These are phyloP conservation scores for Acromyrmex charruanus DNA, from an alignment of 1,140 invertebrate genomes.

Conservation along the genomic window DNA sequence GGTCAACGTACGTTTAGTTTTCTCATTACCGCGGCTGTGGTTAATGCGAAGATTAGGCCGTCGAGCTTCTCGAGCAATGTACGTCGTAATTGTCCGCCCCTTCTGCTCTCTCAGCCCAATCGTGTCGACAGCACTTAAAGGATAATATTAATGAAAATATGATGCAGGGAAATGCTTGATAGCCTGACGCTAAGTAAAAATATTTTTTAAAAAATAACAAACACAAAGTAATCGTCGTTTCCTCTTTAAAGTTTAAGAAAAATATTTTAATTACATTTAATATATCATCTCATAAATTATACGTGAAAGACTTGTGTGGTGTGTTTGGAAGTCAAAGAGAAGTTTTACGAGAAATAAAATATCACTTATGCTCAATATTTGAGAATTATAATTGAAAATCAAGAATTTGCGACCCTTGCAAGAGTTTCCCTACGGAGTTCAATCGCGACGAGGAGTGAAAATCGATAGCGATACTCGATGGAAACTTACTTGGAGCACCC, in stretches of 20 bases:
- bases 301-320: neutral
- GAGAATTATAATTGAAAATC: constrained; percentile 42
- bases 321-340: neutral
- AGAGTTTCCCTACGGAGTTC: constrained; percentile 8
- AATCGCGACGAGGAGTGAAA: constrained; percentile 21
- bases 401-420: neutral
- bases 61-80: constrained; percentile 37
- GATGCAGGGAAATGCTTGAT: neutral
- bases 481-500: neutral
- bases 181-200: neutral
- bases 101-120: constrained; percentile 7
- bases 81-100: constrained; percentile 36
- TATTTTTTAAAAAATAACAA: neutral
- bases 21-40: constrained; percentile 57
- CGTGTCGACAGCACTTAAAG: constrained; percentile 13
- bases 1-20: constrained; percentile 53
- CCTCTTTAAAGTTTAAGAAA: neutral
- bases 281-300: constrained; percentile 23
- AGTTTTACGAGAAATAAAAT: constrained; percentile 17
- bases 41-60: constrained; percentile 47
- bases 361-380: constrained; percentile 8
- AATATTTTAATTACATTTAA: constrained; percentile 25
- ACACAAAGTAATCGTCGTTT: neutral
- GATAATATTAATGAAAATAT: constrained; percentile 47
- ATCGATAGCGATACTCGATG: neutral